Evolutionary conservation across 1,140 invertebrate genomes (phyloP).

Genomic region (Doryteuthis pealeii): DNA sequence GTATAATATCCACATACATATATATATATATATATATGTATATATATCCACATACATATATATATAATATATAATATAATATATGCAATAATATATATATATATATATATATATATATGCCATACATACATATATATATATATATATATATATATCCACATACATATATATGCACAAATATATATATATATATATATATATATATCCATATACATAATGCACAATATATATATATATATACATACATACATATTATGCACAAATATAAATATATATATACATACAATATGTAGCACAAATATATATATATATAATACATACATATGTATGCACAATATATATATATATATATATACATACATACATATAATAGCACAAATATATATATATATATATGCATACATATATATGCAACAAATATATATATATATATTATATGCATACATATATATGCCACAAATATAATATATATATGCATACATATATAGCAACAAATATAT

Average conservation of each 20-base stretch:
- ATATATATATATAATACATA: conserved; percentile 6
- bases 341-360: conserved; percentile 4
- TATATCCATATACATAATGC: neutral
- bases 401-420: neutral
- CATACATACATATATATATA: neutral
- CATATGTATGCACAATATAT: neutral
- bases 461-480: neutral
- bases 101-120: no score
- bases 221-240: neutral
- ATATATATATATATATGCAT: neutral
- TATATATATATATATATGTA: neutral
- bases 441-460: neutral
- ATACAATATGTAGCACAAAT: neutral
- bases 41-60: neutral
- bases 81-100: no score
- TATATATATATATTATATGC: conserved; percentile 1
- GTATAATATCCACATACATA: no score
- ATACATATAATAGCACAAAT: neutral
- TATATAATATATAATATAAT: no score
- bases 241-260: neutral
- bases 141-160: neutral
- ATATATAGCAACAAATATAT: neutral
- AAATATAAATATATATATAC: neutral
- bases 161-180: neutral
- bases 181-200: conserved; percentile 7